A percentile compares a stretch with the other conserved stretches of the same genome.
These are phyloP conservation scores for Enteromius argenteus DNA, from an alignment of 2,797 vertebrate species.

Conservation along the genomic window DNA sequence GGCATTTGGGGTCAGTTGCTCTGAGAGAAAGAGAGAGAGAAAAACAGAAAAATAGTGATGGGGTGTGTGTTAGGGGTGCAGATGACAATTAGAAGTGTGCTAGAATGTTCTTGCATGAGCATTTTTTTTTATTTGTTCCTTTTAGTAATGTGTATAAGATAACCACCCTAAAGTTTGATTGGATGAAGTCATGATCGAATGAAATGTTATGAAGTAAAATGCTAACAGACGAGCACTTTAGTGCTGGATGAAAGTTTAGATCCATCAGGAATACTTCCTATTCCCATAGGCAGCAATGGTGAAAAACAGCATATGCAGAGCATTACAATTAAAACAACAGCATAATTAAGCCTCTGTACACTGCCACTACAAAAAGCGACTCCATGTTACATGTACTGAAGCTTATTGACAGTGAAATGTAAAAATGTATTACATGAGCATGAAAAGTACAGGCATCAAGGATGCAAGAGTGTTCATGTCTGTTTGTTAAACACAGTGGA, in stretches of 20 bases:
- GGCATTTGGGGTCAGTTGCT: slow-evolving; percentile 57
- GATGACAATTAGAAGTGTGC: not conserved
- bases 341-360: slow-evolving; percentile 69
- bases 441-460: slow-evolving; percentile 63
- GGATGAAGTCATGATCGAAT: slow-evolving; percentile 2
- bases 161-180: not conserved
- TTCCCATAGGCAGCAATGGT: slow-evolving; percentile 78
- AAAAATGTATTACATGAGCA: slow-evolving; percentile 68
- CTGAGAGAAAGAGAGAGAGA: slow-evolving; percentile 38
- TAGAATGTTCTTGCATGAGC: not conserved
- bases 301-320: slow-evolving; percentile 76
- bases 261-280: slow-evolving; percentile 65
- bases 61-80: not conserved
- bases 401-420: slow-evolving; percentile 59
- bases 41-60: slow-evolving; percentile 15
- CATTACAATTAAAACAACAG: slow-evolving; percentile 72
- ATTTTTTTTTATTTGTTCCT: not conserved
- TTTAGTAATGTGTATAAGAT: not conserved
- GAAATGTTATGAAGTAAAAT: not conserved
- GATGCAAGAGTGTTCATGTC: slow-evolving; percentile 67
- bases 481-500: slow-evolving; percentile 78
- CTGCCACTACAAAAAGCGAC: slow-evolving; percentile 66
- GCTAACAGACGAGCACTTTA: slow-evolving; percentile 28
- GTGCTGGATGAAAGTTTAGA: slow-evolving; percentile 69
- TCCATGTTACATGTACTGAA: slow-evolving; percentile 56